Evolutionary conservation across 2,113 vertebrate species (phyloP).

Genomic region (Peromyscus polionotus): DNA sequence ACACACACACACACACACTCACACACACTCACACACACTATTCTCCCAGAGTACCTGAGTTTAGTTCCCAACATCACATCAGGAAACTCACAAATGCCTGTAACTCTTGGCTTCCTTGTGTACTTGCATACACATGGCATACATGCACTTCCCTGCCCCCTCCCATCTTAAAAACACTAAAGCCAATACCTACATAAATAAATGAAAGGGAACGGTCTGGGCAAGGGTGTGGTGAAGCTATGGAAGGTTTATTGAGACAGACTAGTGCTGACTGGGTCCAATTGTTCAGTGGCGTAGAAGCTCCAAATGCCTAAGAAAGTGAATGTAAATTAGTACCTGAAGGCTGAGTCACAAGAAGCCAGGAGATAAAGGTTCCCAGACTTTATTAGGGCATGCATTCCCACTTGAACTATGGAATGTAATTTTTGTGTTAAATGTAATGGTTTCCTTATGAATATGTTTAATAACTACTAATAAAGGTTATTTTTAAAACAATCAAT

Average conservation of each 20-base stretch:
- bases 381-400: background rate
- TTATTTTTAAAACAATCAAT: background rate
- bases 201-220: background rate
- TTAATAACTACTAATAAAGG: conserved; percentile 2
- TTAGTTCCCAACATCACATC: background rate
- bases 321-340: background rate
- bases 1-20: background rate
- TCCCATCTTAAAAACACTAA: background rate
- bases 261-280: background rate
- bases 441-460: background rate
- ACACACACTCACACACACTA: background rate
- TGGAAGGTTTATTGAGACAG: background rate
- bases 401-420: background rate
- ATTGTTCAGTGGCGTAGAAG: background rate
- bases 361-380: background rate
- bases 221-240: background rate
- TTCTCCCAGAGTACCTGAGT: background rate
- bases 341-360: background rate
- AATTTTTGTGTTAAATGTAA: background rate
- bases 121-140: background rate
- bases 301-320: background rate
- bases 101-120: background rate
- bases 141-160: no score
- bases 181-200: background rate
- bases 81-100: background rate